Evolutionary conservation across 2,113 vertebrate species (phyloP), one percentile per base, ranked within the genome.

Genomic region (Microcebus jonahi): DNA sequence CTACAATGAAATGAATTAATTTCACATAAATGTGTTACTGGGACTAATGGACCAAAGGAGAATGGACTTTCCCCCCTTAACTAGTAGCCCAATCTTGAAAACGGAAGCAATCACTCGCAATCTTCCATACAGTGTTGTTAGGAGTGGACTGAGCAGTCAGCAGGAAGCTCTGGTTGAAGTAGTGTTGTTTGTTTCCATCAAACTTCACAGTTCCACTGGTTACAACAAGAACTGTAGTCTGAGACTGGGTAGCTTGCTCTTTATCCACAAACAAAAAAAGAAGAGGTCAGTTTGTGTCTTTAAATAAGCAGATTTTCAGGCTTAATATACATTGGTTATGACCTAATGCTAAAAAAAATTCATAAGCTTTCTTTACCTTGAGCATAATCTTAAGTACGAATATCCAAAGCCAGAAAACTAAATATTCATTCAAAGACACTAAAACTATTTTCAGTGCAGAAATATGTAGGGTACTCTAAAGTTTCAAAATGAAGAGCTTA

Each of bases 131-230:
- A 0, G 99, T 99, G 70, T 98, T 99, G 97, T 98, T 98, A 8
- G 99, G 97, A 2, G 99, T 99, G 8, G 98, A 98, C 80, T 99
- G 99, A 6, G 99, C 99, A 0, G 99, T 99, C 93, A 99, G 97
- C 89, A 99, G 98, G 98, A 99, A 99, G 93, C 99, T 99, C 98
- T 99, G 99, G 97, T 99, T 99, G 98, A 99, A 99, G 98, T 98
- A 99, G 53, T 99, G 99, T 42, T 99, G 99, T 95, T 99, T 99
- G 98, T 99, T 99, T 23, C 99, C 99, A 45, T 99, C 99, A 97
- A 99, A 99, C 98, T 99, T 99, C 67, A 99, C 99, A 0, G 92
- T 98, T 45, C 99, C 99, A 10, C 99, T 99, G 10, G 99, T 99
- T 95, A 99, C 99, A 86, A 99, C 99, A 12, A 99, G 98, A 97